Evolutionary conservation across 1,140 invertebrate genomes (phyloP).

Genomic region (Ylistrum balloti): DNA sequence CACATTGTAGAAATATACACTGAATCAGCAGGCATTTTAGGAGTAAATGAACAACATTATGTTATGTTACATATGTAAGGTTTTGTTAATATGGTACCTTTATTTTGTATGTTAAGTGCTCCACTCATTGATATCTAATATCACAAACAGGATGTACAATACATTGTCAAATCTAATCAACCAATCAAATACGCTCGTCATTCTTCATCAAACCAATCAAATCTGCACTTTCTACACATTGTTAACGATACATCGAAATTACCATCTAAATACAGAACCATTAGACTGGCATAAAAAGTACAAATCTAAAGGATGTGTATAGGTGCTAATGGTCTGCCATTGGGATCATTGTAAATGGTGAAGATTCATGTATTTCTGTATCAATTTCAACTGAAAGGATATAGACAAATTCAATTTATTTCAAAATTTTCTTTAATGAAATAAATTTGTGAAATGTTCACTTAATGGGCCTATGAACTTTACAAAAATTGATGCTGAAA

Average conservation of each 20-base stretch:
- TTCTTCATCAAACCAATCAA: slow-evolving; percentile 39
- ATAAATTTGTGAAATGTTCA: neutral
- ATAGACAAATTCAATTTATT: neutral
- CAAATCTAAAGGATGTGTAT: neutral
- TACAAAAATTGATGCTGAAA: no score
- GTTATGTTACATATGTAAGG: neutral
- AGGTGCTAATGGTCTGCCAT: neutral
- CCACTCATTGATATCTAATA: neutral
- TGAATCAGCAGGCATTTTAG: neutral
- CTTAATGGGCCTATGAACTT: neutral
- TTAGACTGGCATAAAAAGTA: neutral
- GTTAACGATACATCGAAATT: slow-evolving; percentile 12
- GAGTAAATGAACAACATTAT: neutral
- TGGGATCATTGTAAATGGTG: neutral
- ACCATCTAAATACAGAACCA: neutral
- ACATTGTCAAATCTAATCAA: slow-evolving; percentile 1
- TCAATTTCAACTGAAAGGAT: neutral
- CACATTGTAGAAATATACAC: neutral
- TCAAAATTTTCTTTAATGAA: neutral
- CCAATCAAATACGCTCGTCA: neutral
- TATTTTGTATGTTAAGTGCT: neutral
- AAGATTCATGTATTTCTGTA: neutral
- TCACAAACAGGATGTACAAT: neutral
- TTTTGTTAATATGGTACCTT: neutral
- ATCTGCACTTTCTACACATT: neutral